Percentiles rank a stretch among this genome's conserved stretches.
Conservation (phyloP, 1,140 invertebrate species). For the Drosophila nikananu region DNA sequence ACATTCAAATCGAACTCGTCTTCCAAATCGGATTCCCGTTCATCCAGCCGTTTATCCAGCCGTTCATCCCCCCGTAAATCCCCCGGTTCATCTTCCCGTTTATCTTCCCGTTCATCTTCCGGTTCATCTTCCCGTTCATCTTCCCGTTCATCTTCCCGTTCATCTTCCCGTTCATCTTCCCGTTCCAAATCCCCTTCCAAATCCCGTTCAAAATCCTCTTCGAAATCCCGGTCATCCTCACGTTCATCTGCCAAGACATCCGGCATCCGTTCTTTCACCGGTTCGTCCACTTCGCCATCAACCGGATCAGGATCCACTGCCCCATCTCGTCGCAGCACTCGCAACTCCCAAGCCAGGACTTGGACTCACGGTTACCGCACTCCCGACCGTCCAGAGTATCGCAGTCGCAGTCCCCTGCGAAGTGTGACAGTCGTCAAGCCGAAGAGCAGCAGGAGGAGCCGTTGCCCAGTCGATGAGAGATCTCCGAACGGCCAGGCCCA, state of each 20-base stretch:
- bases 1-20: background rate
- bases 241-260: background rate
- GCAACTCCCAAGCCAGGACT: background rate
- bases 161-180: background rate
- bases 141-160: no score
- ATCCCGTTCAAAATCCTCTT: background rate
- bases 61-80: background rate
- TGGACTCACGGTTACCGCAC: background rate
- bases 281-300: background rate
- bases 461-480: no score
- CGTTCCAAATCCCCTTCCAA: no score
- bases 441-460: background rate
- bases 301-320: background rate
- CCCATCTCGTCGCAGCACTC: background rate
- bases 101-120: no score
- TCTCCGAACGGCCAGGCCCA: background rate
- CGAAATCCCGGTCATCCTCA: no score
- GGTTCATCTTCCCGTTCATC: no score
- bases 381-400: no score
- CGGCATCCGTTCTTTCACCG: no score
- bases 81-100: no score
- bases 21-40: background rate
- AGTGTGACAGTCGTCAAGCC: background rate
- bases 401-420: slow-evolving; percentile 1
- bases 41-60: background rate